Conservation (phyloP, 2,888 invertebrate species). For the Exephanes ischioxanthus region DNA sequence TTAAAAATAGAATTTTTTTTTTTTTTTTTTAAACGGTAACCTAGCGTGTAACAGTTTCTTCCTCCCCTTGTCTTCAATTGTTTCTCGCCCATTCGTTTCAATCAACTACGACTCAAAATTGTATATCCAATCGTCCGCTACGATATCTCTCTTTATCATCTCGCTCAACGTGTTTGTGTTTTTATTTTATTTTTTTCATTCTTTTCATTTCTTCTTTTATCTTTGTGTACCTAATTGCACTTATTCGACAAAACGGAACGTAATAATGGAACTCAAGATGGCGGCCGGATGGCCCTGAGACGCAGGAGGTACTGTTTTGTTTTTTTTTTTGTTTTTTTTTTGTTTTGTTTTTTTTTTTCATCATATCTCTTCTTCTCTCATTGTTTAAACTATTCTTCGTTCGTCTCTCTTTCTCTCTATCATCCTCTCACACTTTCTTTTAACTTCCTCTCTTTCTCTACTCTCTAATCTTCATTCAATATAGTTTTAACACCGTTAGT, state of each 20-base stretch:
- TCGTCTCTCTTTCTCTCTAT: slow-evolving; percentile 52
- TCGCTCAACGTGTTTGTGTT: slow-evolving; percentile 67
- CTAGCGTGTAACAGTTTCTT: slow-evolving; percentile 82
- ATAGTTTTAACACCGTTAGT: slow-evolving; percentile 61
- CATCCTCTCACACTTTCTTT: slow-evolving; percentile 40
- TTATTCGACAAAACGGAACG: slow-evolving; percentile 84
- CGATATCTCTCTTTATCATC: slow-evolving; percentile 57
- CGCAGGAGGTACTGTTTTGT: slow-evolving; percentile 81
- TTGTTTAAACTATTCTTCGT: slow-evolving; percentile 28
- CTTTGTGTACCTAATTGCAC: slow-evolving; percentile 84
- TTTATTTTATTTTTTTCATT: slow-evolving; percentile 60
- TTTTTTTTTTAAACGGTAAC: slow-evolving; percentile 81
- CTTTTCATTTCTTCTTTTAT: slow-evolving; percentile 63
- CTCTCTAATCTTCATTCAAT: slow-evolving; percentile 62
- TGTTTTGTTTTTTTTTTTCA: slow-evolving; percentile 58
- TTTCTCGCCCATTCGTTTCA: slow-evolving; percentile 41
- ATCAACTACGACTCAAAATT: slow-evolving; percentile 70
- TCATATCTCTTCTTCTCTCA: slow-evolving; percentile 65
- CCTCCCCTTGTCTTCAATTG: slow-evolving; percentile 64
- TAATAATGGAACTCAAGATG: slow-evolving; percentile 84
- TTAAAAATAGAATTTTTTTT: slow-evolving; percentile 82
- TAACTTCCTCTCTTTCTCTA: slow-evolving; percentile 51
- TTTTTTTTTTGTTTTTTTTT: slow-evolving; percentile 69
- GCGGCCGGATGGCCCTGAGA: slow-evolving; percentile 83
- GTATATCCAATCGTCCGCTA: slow-evolving; percentile 64